Conservation (phyloP, 1,140 invertebrate genomes). For the Holcopasites calliopsidis region DNA sequence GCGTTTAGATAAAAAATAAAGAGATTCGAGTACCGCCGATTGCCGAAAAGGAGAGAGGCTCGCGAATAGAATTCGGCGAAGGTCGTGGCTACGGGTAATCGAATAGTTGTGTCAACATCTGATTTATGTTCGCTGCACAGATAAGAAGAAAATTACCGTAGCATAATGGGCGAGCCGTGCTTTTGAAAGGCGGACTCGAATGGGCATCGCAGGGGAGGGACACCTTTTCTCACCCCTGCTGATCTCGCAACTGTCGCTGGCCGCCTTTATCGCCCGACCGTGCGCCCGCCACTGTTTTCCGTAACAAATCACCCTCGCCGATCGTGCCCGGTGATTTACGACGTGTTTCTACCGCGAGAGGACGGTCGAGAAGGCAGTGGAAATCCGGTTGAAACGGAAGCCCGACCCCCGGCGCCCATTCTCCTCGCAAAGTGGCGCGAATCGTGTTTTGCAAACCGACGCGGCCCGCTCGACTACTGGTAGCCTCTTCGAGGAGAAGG, state of each 20-base stretch:
- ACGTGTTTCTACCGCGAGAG: conserved; percentile 6
- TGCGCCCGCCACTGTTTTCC: conserved; percentile 62
- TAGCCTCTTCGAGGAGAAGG: conserved; percentile 26
- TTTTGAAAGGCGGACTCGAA: not conserved
- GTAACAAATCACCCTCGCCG: conserved; percentile 59
- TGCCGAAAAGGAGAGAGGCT: no score
- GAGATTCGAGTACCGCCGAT: no score
- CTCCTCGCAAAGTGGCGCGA: conserved; percentile 18
- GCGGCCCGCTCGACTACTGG: conserved; percentile 20
- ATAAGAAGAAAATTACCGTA: not conserved
- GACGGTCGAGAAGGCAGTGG: conserved; percentile 17
- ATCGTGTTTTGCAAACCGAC: conserved; percentile 42
- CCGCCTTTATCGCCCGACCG: conserved; percentile 10
- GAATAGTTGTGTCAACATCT: not conserved
- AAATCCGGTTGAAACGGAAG: conserved; percentile 46
- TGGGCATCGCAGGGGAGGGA: not conserved
- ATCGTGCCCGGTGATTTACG: conserved; percentile 45
- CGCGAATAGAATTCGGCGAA: no score
- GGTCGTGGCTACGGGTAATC: not conserved
- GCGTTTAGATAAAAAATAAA: no score
- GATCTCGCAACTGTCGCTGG: not conserved
- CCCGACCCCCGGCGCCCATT: conserved; percentile 38
- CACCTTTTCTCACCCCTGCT: not conserved
- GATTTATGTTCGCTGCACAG: not conserved
- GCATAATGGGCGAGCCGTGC: not conserved